Evolutionary conservation across 23 tunicate genomes (phyloP).

Genomic region (Diplosoma virens): DNA sequence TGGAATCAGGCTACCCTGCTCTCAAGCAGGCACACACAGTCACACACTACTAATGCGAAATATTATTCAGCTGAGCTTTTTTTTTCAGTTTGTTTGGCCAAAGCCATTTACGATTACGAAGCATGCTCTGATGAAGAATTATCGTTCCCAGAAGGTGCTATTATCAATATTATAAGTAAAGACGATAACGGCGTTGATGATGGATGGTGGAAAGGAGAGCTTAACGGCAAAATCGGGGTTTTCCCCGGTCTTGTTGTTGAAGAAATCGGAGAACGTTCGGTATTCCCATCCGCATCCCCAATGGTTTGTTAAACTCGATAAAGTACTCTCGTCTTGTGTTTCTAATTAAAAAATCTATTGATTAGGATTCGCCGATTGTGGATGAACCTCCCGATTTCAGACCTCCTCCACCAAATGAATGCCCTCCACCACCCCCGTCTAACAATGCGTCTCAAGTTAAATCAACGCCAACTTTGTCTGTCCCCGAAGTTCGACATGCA

Average conservation of each 20-base stretch:
- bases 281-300: background rate
- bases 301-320: background rate
- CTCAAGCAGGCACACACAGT: too few species aligned
- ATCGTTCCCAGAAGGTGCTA: constrained; percentile 85
- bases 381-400: constrained; percentile 46
- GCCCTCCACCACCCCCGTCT: constrained; percentile 38
- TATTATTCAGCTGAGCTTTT: background rate
- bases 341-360: background rate
- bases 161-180: constrained; percentile 54
- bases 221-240: constrained; percentile 76
- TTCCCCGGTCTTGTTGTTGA: constrained; percentile 87
- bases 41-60: too few species aligned
- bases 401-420: constrained; percentile 52
- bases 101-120: constrained; percentile 82
- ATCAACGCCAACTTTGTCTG: background rate
- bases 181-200: constrained; percentile 93
- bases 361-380: too few species aligned
- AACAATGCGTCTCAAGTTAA: background rate
- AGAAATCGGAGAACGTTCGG: constrained; percentile 37
- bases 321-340: too few species aligned
- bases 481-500: constrained; percentile 37
- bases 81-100: constrained; percentile 64
- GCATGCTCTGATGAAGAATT: constrained; percentile 75
- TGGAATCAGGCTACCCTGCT: too few species aligned
- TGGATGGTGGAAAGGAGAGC: constrained; percentile 97